Conservation (phyloP, 2,113 vertebrate genomes). For the Sinocyclocheilus anophthalmus region DNA sequence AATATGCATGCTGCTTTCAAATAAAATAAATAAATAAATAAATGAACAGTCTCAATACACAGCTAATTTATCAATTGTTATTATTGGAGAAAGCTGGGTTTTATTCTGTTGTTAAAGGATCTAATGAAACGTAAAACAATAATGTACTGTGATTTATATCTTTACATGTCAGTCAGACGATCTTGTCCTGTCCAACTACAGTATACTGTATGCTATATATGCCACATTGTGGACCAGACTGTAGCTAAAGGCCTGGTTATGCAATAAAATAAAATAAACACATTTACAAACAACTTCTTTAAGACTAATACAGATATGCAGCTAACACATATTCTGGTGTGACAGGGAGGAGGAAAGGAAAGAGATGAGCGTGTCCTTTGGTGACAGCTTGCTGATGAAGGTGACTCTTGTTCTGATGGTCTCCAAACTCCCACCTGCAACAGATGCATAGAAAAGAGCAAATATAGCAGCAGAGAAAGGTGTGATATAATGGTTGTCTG, state of each 20-base stretch:
- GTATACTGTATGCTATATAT: not conserved
- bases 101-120: no score
- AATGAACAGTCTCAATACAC: no score
- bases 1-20: no score
- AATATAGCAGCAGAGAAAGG: constrained; percentile 42
- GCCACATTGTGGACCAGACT: not conserved
- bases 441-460: constrained; percentile 42
- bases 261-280: not conserved
- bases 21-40: no score
- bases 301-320: constrained; percentile 42
- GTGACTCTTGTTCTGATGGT: constrained; percentile 50
- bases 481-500: constrained; percentile 50
- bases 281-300: constrained; percentile 14
- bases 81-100: no score
- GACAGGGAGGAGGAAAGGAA: constrained; percentile 27
- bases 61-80: no score
- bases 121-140: no score
- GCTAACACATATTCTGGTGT: constrained; percentile 34
- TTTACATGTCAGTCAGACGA: not conserved
- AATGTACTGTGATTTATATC: no score
- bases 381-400: constrained; percentile 53
- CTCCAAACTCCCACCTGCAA: constrained; percentile 44
- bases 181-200: not conserved
- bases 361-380: constrained; percentile 37
- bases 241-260: not conserved